Conservation (phyloP, 2,888 invertebrate species). For the Escarpia spicata region DNA sequence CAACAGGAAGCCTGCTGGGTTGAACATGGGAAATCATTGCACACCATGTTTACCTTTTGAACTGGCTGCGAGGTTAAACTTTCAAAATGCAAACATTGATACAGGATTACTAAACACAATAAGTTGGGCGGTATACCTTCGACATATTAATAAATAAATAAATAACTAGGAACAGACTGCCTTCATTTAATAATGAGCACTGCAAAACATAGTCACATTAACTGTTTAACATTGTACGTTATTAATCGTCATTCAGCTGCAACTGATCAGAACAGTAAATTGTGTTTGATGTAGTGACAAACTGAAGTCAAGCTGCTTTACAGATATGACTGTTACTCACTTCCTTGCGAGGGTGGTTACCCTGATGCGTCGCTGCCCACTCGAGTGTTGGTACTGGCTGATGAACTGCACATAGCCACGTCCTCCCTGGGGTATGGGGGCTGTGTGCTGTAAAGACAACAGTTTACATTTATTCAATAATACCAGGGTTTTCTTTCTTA, state of each 20-base stretch:
- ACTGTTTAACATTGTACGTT: not conserved
- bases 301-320: not conserved
- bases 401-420: slow-evolving; percentile 97
- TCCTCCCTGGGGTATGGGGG: slow-evolving; percentile 93
- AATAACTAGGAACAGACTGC: no score
- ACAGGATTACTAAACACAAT: no score
- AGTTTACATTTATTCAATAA: not conserved
- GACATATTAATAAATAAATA: no score
- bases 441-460: slow-evolving; percentile 79
- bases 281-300: not conserved
- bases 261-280: not conserved
- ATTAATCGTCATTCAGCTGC: not conserved
- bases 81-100: no score
- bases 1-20: no score
- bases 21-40: no score
- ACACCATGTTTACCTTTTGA: no score
- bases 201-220: not conserved
- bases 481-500: not conserved
- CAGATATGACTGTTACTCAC: slow-evolving; percentile 66
- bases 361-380: slow-evolving; percentile 91
- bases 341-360: slow-evolving; percentile 98
- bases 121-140: no score
- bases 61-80: no score
- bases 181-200: not conserved
- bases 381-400: slow-evolving; percentile 97